A percentile compares a stretch with the other conserved stretches of the same genome.
Evolutionary conservation across 2,797 vertebrate genomes (phyloP).

Genomic region (Trichosurus vulpecula): DNA sequence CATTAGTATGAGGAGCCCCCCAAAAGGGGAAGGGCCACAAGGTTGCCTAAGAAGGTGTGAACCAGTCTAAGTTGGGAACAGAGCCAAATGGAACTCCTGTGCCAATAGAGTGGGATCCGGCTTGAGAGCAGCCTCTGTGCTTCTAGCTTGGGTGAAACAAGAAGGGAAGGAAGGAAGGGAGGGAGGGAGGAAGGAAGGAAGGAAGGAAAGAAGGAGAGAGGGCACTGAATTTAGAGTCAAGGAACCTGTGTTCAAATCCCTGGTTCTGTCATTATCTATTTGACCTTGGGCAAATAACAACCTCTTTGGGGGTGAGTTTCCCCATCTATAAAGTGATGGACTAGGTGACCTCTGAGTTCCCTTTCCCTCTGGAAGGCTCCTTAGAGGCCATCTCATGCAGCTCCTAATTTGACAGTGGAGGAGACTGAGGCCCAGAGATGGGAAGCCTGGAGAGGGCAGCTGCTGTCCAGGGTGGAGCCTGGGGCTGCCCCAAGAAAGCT

Average conservation of each 20-base stretch:
- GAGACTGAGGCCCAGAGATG: background rate
- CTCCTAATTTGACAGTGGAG: background rate
- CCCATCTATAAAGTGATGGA: background rate
- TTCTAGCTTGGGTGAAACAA: background rate
- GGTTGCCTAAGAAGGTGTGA: background rate
- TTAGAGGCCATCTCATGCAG: background rate
- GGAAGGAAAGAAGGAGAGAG: background rate
- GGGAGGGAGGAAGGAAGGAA: no score
- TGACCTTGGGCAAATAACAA: background rate
- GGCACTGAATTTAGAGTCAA: background rate
- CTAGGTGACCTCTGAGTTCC: background rate
- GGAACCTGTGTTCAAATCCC: background rate
- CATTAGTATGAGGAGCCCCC: background rate
- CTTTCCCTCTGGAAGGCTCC: background rate
- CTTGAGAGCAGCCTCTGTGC: background rate
- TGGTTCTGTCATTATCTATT: background rate
- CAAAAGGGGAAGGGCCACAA: background rate
- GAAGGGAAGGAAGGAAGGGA: no score
- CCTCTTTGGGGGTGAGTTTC: background rate
- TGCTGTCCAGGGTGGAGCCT: background rate
- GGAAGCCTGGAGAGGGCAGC: background rate
- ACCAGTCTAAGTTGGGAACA: background rate
- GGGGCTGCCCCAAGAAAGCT: background rate
- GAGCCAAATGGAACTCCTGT: background rate
- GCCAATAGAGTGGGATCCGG: background rate